Evolutionary conservation across 2,113 vertebrate genomes (phyloP), one percentile per base, ranked within the genome.

Genomic region (Triplophysa dalaica): DNA sequence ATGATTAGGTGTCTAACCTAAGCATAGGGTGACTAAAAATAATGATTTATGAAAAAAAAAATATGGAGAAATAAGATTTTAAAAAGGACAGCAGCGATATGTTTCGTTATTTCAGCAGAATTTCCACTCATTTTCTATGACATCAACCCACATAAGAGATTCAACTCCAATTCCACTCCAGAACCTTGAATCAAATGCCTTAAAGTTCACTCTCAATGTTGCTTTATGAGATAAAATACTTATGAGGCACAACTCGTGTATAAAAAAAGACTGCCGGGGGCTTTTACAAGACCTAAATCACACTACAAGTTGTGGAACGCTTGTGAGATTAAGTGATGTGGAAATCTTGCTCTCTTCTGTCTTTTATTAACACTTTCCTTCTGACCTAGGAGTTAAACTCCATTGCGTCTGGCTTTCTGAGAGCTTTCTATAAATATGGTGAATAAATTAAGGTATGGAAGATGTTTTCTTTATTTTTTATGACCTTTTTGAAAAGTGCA

Each of bases 391-490:
- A 26, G 62, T 11, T 75, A 73, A 68, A 64, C 76, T 67, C 58
- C 58, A 9, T 48, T 12, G 70, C 70, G 62, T 24, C 52, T 73
- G 26, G 43, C 17, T 29, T 45, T 41, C 43, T 78, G 75, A 84
- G 64, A 78, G 79, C 69, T 70, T 84, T 79, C 75, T 79, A 60
- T 75, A 75, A 79, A 81, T 81, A 84, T 21, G 75, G 11, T 77
- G 43, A 19, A 12, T 67, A 81, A 50, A 66, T 75, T 16, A 73
- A 82, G 64, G 11, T 38, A 77, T 77, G 21, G 60, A 1, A 17
- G 29, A 50, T 13, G 21, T 21, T 58, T 29, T 74, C 33, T 41
- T 24, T 70, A 50, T 60, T 65, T 45, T 21, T 56, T 60, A 24
- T 38, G 16, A 58, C 19, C n/a, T 21, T 21, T 58, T 58, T 21